phyloP scores from a whole-genome alignment of 2,797 vertebrate species.

The Malurus splendens region DNA sequence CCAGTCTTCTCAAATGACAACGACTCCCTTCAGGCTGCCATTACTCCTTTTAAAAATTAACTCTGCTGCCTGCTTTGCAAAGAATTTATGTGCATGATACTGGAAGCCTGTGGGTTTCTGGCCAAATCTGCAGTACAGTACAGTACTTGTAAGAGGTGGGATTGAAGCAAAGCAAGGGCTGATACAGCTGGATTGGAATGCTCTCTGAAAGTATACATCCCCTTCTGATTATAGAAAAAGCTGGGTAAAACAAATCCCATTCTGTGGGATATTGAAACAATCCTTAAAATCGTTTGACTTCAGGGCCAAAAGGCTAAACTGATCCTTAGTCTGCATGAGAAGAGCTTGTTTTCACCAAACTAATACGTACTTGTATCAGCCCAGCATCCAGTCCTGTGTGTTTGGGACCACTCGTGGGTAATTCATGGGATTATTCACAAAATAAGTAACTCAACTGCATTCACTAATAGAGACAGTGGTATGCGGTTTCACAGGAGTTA shows the following conservation, averaged over 20 bases:
- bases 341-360: not conserved
- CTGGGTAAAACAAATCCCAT: not conserved
- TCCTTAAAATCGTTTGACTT: not conserved
- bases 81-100: not conserved
- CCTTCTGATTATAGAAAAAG: not conserved
- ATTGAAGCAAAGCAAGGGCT: not conserved
- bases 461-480: not conserved
- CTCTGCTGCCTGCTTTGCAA: not conserved
- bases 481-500: not conserved
- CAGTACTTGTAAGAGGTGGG: not conserved
- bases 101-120: not conserved
- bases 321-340: not conserved
- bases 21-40: not conserved
- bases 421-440: not conserved
- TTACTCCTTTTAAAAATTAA: not conserved
- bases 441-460: not conserved
- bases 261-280: not conserved
- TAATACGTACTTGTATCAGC: not conserved
- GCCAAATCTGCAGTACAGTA: not conserved
- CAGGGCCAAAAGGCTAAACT: not conserved
- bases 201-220: not conserved
- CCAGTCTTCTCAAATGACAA: not conserved
- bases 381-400: not conserved
- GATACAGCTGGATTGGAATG: not conserved
- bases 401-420: not conserved